Evolutionary conservation across 2,888 invertebrate genomes (phyloP).

Genomic region (Eustalomyia histrio): DNA sequence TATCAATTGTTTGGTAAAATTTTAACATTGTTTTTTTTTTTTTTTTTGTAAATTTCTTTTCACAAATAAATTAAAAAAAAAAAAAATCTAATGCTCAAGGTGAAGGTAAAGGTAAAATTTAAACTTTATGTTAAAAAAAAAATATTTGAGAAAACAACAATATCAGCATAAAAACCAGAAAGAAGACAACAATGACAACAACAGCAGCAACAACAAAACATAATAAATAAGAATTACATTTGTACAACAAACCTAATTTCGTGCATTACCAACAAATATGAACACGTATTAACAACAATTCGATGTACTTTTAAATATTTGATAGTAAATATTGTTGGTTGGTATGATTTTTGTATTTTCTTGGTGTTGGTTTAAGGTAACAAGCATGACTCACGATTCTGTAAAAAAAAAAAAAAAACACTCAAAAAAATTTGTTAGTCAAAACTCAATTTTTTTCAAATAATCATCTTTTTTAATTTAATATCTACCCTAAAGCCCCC

Average conservation of each 20-base stretch:
- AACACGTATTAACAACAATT: slow-evolving; percentile 6
- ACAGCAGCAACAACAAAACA: not conserved
- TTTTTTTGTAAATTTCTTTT: not conserved
- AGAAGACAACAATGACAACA: slow-evolving; percentile 1
- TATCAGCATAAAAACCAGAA: not conserved
- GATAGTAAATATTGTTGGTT: not conserved
- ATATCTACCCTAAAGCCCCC: no score
- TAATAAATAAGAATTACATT: slow-evolving; percentile 26
- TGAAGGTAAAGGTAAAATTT: slow-evolving; percentile 56
- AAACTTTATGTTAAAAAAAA: slow-evolving; percentile 8
- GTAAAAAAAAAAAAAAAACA: not conserved
- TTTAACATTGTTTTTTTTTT: not conserved
- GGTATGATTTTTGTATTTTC: not conserved
- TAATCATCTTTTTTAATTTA: no score
- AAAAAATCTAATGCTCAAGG: slow-evolving; percentile 46
- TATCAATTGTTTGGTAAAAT: not conserved
- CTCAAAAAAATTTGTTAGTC: not conserved
- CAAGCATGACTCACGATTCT: not conserved
- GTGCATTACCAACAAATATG: slow-evolving; percentile 24
- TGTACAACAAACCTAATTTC: slow-evolving; percentile 47
- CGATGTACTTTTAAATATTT: not conserved
- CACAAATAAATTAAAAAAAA: not conserved
- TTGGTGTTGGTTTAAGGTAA: not conserved
- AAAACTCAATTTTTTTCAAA: not conserved
- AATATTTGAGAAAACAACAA: not conserved